Evolutionary conservation across 2,888 invertebrate species (phyloP), one percentile per base, ranked within the genome.

Genomic region (Sinodicranocentrus sp.): DNA sequence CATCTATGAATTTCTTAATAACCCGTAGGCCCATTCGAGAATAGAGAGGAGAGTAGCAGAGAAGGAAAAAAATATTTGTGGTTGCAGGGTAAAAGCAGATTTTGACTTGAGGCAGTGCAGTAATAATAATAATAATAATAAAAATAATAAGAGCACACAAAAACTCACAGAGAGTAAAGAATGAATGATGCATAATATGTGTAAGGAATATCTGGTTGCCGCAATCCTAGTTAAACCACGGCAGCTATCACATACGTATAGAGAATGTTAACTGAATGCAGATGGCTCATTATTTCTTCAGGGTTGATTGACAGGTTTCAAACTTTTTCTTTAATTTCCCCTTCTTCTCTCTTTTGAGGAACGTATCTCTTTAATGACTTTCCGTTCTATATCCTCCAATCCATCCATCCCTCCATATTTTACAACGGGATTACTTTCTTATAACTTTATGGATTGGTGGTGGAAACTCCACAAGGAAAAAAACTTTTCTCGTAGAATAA

Each of bases 301-400:
- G 85, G 85, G 84, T 85, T 87, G 86, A 87, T 87, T 87, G 86
- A 87, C 87, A 85, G 85, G 85, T 87, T 84, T 82, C 82, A 82
- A 82, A 82, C 82, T 82, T 82, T 75, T 77, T 61, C 77, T 85
- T 84, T 77, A 76, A 77, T 78, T 84, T 82, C 84, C 84, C 70
- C 59, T 33, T 33, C 33, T 33, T 79, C 59, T 70, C 63, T 43
- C 26, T 44, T 59, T 54, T 52, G 44, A 48, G 61, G 59, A 33
- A 33, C 33, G 33, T 70, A 26, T 61, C 78, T 28, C 70, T 70
- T 48, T 78, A 78, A 78, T 78, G 78, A 70, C 48, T 78, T 78
- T 70, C 70, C 78, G 61, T 78, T 61, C 61, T 52, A 70, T 59
- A 75, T 77, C 77, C 44, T 33, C 10, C 67, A 67, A 67, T 44